Percentiles rank a stretch among this genome's conserved stretches.
phyloP scores from a whole-genome alignment of 2,797 vertebrate genomes.

The Bucorvus abyssinicus region DNA sequence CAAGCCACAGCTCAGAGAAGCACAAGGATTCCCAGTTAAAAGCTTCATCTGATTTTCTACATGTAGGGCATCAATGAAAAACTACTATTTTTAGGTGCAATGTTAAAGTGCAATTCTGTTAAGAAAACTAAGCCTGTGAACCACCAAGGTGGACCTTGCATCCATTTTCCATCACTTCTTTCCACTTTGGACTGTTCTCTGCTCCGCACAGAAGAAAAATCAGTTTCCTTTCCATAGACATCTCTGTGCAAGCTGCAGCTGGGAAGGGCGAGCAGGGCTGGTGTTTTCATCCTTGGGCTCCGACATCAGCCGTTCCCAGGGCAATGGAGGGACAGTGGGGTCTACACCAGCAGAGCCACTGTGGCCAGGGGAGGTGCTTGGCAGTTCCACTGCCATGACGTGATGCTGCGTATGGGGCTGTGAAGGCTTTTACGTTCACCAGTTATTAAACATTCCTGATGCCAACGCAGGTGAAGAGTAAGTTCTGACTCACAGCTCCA shows the following conservation, averaged over 20 bases:
- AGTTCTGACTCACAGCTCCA: background rate
- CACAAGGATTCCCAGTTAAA: background rate
- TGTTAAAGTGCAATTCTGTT: background rate
- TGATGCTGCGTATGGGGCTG: background rate
- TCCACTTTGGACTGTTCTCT: background rate
- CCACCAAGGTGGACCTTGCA: too few species aligned
- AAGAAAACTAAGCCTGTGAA: background rate
- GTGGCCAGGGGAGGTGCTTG: background rate
- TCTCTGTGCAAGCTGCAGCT: background rate
- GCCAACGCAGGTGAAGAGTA: background rate
- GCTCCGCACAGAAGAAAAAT: background rate
- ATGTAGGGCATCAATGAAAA: background rate
- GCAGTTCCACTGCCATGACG: background rate
- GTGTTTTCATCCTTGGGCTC: background rate
- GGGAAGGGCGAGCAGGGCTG: background rate
- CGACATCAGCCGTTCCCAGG: background rate
- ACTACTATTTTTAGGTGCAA: background rate
- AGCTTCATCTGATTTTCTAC: background rate
- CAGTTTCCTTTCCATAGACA: background rate
- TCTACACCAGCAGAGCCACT: background rate
- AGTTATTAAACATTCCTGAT: background rate
- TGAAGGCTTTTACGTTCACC: background rate
- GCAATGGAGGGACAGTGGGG: accelerated
- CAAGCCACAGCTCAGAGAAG: background rate
- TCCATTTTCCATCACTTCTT: background rate